A percentile compares a stretch with the other conserved stretches of the same genome.
These are phyloP conservation scores for Coleophora deauratella DNA, from an alignment of 2,888 invertebrate species.

Conservation along the genomic window DNA sequence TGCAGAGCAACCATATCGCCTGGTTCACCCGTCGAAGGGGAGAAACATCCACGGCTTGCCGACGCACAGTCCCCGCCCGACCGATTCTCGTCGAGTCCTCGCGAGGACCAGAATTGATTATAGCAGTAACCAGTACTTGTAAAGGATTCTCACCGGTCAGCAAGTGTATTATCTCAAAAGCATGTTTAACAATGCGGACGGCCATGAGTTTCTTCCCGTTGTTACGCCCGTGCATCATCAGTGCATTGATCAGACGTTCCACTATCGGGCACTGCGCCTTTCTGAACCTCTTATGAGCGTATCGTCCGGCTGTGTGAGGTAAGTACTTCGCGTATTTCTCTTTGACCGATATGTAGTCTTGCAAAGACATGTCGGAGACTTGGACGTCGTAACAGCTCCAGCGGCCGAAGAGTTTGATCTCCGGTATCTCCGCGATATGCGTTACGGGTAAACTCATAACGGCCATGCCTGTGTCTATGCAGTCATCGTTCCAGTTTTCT, in stretches of 20 bases:
- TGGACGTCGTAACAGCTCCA: slow-evolving; percentile 99
- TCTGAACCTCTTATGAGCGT: slow-evolving; percentile 97
- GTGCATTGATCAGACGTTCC: slow-evolving; percentile 95
- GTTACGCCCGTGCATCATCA: slow-evolving; percentile 99
- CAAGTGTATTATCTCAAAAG: slow-evolving; percentile 98
- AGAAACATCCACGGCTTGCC: slow-evolving; percentile 99
- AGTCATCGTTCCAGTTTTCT: slow-evolving; percentile 71
- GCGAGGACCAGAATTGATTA: slow-evolving; percentile 98
- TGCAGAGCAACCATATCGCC: slow-evolving; percentile 99
- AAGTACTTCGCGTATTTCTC: slow-evolving; percentile 99
- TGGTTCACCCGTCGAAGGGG: slow-evolving; percentile 99
- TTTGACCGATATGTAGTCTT: slow-evolving; percentile 96
- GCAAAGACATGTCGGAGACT: slow-evolving; percentile 97
- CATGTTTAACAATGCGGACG: slow-evolving; percentile 98
- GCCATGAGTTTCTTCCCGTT: slow-evolving; percentile 99
- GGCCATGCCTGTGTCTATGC: slow-evolving; percentile 68
- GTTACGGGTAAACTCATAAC: slow-evolving; percentile 71
- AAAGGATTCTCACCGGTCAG: slow-evolving; percentile 91
- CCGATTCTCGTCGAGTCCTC: slow-evolving; percentile 99
- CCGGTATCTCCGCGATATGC: slow-evolving; percentile 84
- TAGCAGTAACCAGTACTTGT: slow-evolving; percentile 95
- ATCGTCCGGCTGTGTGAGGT: slow-evolving; percentile 98
- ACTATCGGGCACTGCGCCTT: slow-evolving; percentile 99
- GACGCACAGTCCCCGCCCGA: slow-evolving; percentile 98
- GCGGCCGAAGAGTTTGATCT: slow-evolving; percentile 97